Evolutionary conservation across 1,140 invertebrate species (phyloP), one percentile per base, ranked within the genome.

Genomic region (Calliphora vicina): DNA sequence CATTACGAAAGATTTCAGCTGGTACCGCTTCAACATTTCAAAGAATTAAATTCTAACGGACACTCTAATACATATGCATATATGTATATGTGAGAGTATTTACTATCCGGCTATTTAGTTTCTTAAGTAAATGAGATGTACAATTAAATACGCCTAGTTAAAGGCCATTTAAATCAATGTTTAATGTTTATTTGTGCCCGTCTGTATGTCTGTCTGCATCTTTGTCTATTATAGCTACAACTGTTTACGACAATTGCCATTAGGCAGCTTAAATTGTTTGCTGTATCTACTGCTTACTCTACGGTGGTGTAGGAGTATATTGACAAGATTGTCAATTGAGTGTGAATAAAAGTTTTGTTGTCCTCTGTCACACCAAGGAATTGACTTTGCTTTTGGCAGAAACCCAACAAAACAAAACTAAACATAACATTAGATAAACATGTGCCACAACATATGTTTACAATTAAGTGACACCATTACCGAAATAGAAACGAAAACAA

Each of bases 341-440:
- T 89, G 88, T 85, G 88, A 89, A 89, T 85, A 87, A 89, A 89
- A 89, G 86, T 89, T 89, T 85, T 13, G 25, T 26, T 25, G 25
- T 61, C 35, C n/a, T 25, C 74, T 35, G 2, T 35, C 35, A 23
- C 74, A 78, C 42, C 35, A 78, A 43, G 42, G 35, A 42, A 78
- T 43, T 23, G 61, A 23, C 61, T 67, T 50, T 67, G 35, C 20
- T 23, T 43, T 78, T 78, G 74, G 74, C 74, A 78, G 23, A 15
- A 43, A 26, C 74, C 74, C 42, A 78, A 78, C 27, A 6, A 12
- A 25, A 15, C 20, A 6, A 12, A 25, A 15, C 20, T 20, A 74
- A n/a, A 78, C n/a, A 20, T 0, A 78, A 78, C 74, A 43, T 78
- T 78, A 78, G 74, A 80, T 80, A 72, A 84, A 61, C 80, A 85